Base-by-base conservation (phyloP, 2,113 vertebrate genomes). In the Dasypus novemcinctus region DNA sequence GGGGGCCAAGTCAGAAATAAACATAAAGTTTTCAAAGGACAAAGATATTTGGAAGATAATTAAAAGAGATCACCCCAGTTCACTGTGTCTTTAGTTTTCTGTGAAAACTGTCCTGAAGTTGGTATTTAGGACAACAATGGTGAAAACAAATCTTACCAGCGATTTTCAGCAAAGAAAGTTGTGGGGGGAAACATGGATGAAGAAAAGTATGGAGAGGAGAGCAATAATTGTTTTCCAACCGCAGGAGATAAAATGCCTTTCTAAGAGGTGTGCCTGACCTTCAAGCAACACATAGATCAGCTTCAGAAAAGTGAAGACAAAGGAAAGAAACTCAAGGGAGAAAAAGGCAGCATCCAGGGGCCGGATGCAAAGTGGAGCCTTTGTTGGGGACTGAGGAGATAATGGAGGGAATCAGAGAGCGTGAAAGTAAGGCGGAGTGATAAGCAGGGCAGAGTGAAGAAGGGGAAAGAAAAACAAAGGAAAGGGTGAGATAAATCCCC, bases 311-410 rank as follows among this genome's bases (percentile, higher is more conserved):
- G 1, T 10, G 12, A 75, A 95, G 90, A 80, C 90, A 90, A 92
- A 96, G 43, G 68, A 64, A 96, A 43, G 64, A 68, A 46, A 89
- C 80, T 76, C 75, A 27, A 23, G 92, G 94, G 92, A 76, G 41
- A 43, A 80, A 52, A n/a, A 92, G 75, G 54, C 71, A 36, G 79
- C 79, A 79, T 6, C 54, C 72, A 33, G 72, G 14, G 90, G 52
- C 94, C 75, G 46, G 69, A n/a, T 88, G 63, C 86, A 71, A 21
- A 83, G 85, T 80, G 64, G 69, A 81, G 80, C 59, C 86, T 38
- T 5, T 36, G 87, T 81, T 88, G 92, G 80, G 0, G 1, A 61
- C 59, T 1, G 43, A 21, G 41, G 59, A 95, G 94, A 89, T 95
- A 91, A 91, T 0, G 10, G 89, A 66, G 64, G 90, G 84, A 86